Evolutionary conservation across 2,797 vertebrate genomes (phyloP), one percentile per base, ranked within the genome.

Genomic region (Menidia menidia): DNA sequence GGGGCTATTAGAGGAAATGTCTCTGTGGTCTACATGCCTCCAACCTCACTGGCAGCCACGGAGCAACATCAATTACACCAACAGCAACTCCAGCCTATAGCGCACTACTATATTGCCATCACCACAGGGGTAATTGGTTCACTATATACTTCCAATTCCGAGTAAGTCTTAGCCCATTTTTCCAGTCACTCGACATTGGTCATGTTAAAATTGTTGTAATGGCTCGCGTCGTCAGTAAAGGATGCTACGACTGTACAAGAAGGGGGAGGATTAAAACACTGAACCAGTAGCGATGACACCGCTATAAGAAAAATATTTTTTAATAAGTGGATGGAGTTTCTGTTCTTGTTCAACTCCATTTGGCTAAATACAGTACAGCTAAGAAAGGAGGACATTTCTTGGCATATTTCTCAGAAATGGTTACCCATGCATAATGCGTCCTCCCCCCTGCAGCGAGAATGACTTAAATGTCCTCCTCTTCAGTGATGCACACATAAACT

Each of bases 21-120:
- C 87, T 90, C 83, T 80, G 78, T 84, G 84, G 87, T 89, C 79
- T 81, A 83, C 88, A 90, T 90, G 86, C 82, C 86, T 91, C 75
- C 78, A 90, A 81, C 84, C 74, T 82, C 88, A 79, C 87, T 87
- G 80, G 84, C 89, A 90, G 87, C 79, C 88, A 88, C 87, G 56
- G 13, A 85, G 88, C 90, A 88, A 90, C 91, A 93, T 93, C 92
- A 92, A 92, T 92, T 92, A 92, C 87, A 84, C 82, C 86, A 83
- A 79, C 86, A 81, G 85, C 75, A 79, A 72, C 77, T 64, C 71
- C 80, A 56, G 86, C 85, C 87, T 87, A 85, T 89, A 90, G 83
- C 88, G 79, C 87, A 76, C 81, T 70, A 62, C 64, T 90, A 85
- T 88, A 92, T 93, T 89, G 86, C 88, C 88, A 89, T 92, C 87